Evolutionary conservation across 2,797 vertebrate genomes (phyloP).

Genomic region (Monodelphis domestica): DNA sequence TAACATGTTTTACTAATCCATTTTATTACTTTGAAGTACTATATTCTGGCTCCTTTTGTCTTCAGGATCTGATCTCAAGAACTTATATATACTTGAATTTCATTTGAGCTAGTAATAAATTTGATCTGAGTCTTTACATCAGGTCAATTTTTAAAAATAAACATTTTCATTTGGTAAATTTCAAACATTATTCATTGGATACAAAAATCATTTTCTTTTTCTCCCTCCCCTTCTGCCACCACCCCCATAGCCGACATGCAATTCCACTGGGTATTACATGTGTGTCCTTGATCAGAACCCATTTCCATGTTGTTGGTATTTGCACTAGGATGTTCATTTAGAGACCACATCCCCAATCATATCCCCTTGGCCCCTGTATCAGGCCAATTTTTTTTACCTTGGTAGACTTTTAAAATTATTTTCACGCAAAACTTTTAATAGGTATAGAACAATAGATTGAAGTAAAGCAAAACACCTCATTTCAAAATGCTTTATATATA

Average conservation of each 20-base stretch:
- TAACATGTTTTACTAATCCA: not conserved
- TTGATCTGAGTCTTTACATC: not conserved
- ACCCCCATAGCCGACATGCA: too few species aligned
- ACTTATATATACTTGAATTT: not conserved
- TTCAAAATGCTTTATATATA: constrained; percentile 1
- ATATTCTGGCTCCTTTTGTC: not conserved
- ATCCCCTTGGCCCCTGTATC: too few species aligned
- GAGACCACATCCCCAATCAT: too few species aligned
- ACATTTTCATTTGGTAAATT: too few species aligned
- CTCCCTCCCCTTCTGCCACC: too few species aligned
- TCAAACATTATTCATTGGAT: too few species aligned
- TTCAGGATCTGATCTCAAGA: not conserved
- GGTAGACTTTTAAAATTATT: not conserved
- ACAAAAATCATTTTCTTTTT: too few species aligned
- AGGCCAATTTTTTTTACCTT: not conserved
- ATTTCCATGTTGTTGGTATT: too few species aligned
- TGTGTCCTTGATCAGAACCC: too few species aligned
- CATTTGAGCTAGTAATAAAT: not conserved
- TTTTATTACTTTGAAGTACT: not conserved
- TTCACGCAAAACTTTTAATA: not conserved
- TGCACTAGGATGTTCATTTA: too few species aligned
- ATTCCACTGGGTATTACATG: too few species aligned
- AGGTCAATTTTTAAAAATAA: too few species aligned
- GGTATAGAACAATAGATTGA: constrained; percentile 8
- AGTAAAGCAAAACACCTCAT: not conserved